These are phyloP conservation scores for Drosophila paracracens DNA, from an alignment of 2,888 invertebrate species.

Conservation along the genomic window DNA sequence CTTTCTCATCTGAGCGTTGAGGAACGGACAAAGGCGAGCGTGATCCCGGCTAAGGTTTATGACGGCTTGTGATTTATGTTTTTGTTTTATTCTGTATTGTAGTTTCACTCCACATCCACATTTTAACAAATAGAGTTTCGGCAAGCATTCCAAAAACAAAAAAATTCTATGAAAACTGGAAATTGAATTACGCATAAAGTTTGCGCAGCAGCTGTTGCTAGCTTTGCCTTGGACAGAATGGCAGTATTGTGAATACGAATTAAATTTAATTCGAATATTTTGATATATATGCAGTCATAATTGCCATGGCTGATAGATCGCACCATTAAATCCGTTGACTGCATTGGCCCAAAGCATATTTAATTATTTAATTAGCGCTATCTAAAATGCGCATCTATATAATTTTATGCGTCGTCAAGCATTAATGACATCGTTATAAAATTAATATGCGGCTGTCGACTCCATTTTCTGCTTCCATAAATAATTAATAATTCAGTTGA, in stretches of 20 bases:
- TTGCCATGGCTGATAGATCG: slow-evolving; percentile 70
- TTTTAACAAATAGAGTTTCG: slow-evolving; percentile 30
- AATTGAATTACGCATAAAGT: slow-evolving; percentile 20
- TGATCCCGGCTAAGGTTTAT: slow-evolving; percentile 3
- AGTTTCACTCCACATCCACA: slow-evolving; percentile 4
- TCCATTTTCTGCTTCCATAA: slow-evolving; percentile 32
- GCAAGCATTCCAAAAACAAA: slow-evolving; percentile 35
- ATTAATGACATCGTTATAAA: slow-evolving; percentile 70
- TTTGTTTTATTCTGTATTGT: slow-evolving; percentile 22
- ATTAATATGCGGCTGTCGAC: slow-evolving; percentile 65
- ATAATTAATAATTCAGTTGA: slow-evolving; percentile 35
- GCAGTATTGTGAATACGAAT: slow-evolving; percentile 1
- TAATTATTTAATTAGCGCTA: slow-evolving; percentile 82
- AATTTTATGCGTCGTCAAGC: slow-evolving; percentile 79
- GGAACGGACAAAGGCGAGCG: slow-evolving; percentile 13
- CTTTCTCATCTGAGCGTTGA: slow-evolving; percentile 54
- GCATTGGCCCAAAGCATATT: slow-evolving; percentile 72
- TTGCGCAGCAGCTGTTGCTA: slow-evolving; percentile 37
- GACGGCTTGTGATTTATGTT: slow-evolving; percentile 45
- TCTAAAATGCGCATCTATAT: slow-evolving; percentile 77
- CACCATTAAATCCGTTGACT: slow-evolving; percentile 63
- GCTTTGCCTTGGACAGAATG: slow-evolving; percentile 7
- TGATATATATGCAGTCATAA: slow-evolving; percentile 56
- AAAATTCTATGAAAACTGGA: slow-evolving; percentile 1
- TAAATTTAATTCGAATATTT: slow-evolving; percentile 26